phyloP scores from a whole-genome alignment of 2,888 invertebrate genomes.

The Steinernema hermaphroditum region DNA sequence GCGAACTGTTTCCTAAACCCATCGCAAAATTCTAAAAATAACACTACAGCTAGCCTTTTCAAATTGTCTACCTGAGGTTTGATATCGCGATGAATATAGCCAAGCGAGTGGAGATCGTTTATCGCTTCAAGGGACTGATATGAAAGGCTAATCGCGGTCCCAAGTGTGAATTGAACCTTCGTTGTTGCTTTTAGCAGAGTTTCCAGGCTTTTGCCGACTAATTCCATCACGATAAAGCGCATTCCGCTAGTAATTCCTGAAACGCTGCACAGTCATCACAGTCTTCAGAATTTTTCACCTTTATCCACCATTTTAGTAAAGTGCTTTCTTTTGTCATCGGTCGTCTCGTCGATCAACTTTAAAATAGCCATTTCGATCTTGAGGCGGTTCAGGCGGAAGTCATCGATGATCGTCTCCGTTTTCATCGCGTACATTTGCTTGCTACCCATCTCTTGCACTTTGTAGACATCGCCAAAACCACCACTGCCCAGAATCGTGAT shows the following conservation, averaged over 20 bases:
- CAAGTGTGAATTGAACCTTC: constrained; percentile 1
- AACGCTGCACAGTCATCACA: neutral
- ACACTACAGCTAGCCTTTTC: neutral
- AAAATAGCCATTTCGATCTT: constrained; percentile 10
- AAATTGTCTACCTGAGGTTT: neutral
- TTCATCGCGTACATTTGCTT: neutral
- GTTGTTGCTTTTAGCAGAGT: neutral
- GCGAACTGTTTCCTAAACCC: neutral
- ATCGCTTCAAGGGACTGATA: neutral
- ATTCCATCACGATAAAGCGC: constrained; percentile 12
- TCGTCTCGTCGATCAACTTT: neutral
- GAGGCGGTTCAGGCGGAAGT: neutral
- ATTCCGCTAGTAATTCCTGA: neutral
- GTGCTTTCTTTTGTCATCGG: neutral
- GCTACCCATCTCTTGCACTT: neutral
- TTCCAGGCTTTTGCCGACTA: neutral
- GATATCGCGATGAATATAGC: constrained; percentile 8
- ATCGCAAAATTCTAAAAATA: constrained; percentile 6
- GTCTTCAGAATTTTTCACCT: neutral
- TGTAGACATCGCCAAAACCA: constrained; percentile 8
- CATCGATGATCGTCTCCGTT: constrained; percentile 5
- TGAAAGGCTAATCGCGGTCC: neutral
- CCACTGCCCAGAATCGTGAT: neutral
- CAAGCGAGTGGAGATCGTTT: constrained; percentile 5
- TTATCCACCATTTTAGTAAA: constrained; percentile 10